Evolutionary conservation across 2,113 vertebrate genomes (phyloP).

Genomic region (Tetrao urogallus): DNA sequence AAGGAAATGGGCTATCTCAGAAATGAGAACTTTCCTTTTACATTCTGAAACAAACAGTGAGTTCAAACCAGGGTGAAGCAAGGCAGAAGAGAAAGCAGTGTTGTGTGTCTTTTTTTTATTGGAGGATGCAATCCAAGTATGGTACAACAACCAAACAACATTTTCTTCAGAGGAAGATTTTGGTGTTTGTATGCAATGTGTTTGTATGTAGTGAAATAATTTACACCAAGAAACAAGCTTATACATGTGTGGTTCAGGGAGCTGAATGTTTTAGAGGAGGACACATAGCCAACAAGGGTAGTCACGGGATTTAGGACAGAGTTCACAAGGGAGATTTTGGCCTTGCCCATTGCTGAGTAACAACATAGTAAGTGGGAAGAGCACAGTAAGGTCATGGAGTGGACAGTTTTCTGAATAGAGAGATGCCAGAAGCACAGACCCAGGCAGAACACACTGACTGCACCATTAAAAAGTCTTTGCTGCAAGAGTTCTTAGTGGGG

Average conservation of each 20-base stretch:
- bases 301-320: neutral
- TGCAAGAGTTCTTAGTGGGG: conserved; percentile 41
- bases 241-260: neutral
- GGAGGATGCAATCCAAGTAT: neutral
- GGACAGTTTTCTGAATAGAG: conserved; percentile 19
- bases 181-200: neutral
- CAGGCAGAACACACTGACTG: neutral
- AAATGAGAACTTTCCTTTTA: neutral
- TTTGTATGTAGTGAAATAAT: neutral
- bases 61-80: neutral
- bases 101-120: neutral
- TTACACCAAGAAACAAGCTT: neutral
- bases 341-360: conserved; percentile 15
- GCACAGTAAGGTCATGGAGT: neutral
- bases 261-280: neutral
- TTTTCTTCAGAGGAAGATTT: neutral
- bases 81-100: neutral
- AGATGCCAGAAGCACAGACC: neutral
- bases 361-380: neutral
- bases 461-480: conserved; percentile 12
- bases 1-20: neutral
- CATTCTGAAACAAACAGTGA: neutral
- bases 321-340: conserved; percentile 22
- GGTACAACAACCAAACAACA: neutral
- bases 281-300: neutral